Evolutionary conservation across 1,140 invertebrate genomes (phyloP), one percentile per base, ranked within the genome.

Genomic region (Phymorhynchus buccinoides): DNA sequence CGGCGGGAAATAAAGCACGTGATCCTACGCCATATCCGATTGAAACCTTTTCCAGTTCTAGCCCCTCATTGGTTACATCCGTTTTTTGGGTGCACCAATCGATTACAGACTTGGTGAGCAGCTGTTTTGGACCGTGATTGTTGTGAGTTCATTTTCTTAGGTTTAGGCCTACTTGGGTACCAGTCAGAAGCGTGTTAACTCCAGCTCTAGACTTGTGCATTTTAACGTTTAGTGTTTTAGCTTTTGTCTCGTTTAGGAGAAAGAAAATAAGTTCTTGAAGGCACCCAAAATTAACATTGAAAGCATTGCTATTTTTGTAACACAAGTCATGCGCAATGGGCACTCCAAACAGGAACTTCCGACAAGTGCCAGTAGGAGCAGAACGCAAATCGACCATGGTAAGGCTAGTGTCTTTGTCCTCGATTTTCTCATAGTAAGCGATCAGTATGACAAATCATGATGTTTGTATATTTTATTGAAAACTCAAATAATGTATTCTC

Each of bases 1-100:
- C 85, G 88, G 88, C 88, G 88, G 84, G 88, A 89, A 89, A 89
- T 6, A 66, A 52, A 86, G 68, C 88, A 89, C 85, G 88, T 89
- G 88, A 86, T 42, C 9, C 37, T 41, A 22, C 73, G 30, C 18
- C 52, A 84, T 52, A 83, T 71, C 81, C 81, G 73, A 66, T 68
- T 22, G 48, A 52, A 84, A 56, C 66, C 27, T 41, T 41, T 56
- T 78, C 78, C 42, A 3, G 71, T 77, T 77, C 75, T 77, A 9
- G 0, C 1, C 32, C 0, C 0, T 77, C n/a, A 78, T 84, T 84
- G 83, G 83, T 84, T 22, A 30, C n/a, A 75, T 27, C 42, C n/a
- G 7, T 73, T 71, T 35, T 73, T 73, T 62, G 18, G n/a, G 56
- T 12, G 22, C n/a, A 9, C 56, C 56, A 62, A 62, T 62, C 56